phyloP scores from a whole-genome alignment of 1,140 invertebrate species.

The Zaprionus taronus region DNA sequence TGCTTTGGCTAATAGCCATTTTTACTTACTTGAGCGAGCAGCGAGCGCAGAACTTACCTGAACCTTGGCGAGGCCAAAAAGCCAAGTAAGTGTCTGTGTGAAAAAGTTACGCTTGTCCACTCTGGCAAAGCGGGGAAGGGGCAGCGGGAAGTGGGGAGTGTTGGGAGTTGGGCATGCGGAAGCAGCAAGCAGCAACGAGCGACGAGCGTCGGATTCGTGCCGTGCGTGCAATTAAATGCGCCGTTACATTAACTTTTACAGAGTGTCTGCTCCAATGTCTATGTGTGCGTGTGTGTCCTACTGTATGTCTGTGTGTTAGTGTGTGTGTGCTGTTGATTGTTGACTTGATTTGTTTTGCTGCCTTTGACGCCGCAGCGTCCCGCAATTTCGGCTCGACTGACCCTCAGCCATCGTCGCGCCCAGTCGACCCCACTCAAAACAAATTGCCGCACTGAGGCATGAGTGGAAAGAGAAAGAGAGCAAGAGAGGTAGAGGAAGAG shows the following conservation, averaged over 20 bases:
- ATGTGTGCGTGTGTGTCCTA: constrained; percentile 12
- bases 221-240: constrained; percentile 81
- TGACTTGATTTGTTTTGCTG: constrained; percentile 83
- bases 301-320: constrained; percentile 26
- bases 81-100: constrained; percentile 68
- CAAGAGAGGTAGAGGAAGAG: not conserved
- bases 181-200: constrained; percentile 18
- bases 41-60: constrained; percentile 19
- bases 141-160: not conserved
- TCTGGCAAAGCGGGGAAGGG: constrained; percentile 17
- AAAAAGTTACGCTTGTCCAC: constrained; percentile 71
- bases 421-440: constrained; percentile 76
- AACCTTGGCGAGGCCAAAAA: constrained; percentile 64
- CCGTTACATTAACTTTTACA: constrained; percentile 82
- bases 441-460: constrained; percentile 70
- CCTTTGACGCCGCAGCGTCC: constrained; percentile 60
- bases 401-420: constrained; percentile 28
- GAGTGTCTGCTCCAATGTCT: constrained; percentile 72
- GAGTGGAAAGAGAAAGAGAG: constrained; percentile 1
- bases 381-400: constrained; percentile 5
- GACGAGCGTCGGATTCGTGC: constrained; percentile 54
- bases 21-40: constrained; percentile 74
- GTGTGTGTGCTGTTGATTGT: constrained; percentile 76
- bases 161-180: constrained; percentile 5
- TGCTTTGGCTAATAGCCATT: constrained; percentile 82